Conservation (phyloP, 2,797 vertebrate species). For the Neosilurus hyrtlii region DNA sequence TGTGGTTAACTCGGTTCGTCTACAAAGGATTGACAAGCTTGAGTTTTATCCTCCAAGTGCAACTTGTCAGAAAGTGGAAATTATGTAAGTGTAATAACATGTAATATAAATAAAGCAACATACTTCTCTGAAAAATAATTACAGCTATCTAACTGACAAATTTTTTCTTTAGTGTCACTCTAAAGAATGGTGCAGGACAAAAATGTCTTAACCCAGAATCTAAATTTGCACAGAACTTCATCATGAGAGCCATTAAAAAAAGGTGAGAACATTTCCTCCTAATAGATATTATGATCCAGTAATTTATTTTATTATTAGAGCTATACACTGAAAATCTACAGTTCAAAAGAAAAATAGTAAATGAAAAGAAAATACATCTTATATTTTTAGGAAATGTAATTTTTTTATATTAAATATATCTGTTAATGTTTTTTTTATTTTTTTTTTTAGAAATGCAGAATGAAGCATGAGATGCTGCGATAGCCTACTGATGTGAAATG, state of each 20-base stretch:
- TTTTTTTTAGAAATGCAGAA: slow-evolving; percentile 1
- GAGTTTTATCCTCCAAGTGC: slow-evolving; percentile 36
- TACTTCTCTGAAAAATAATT: no score
- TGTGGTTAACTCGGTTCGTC: slow-evolving; percentile 22
- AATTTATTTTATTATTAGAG: background rate
- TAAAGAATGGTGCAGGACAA: slow-evolving; percentile 13
- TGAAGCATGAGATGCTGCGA: background rate
- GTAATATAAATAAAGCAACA: no score
- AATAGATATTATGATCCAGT: background rate
- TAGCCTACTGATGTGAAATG: background rate
- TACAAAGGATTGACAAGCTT: slow-evolving; percentile 37
- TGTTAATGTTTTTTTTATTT: no score
- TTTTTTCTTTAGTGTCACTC: slow-evolving; percentile 35
- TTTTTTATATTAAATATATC: background rate
- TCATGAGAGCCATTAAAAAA: slow-evolving; percentile 29
- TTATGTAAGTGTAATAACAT: slow-evolving; percentile 40
- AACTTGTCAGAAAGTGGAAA: slow-evolving; percentile 44
- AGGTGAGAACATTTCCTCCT: background rate
- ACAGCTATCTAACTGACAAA: background rate
- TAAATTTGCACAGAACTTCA: slow-evolving; percentile 15
- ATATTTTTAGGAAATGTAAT: background rate
- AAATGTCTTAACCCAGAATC: slow-evolving; percentile 41
- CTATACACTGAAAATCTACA: background rate
- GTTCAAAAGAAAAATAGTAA: background rate
- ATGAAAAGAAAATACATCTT: background rate